Evolutionary conservation across 2,888 invertebrate species (phyloP).

Genomic region (Automeris io): DNA sequence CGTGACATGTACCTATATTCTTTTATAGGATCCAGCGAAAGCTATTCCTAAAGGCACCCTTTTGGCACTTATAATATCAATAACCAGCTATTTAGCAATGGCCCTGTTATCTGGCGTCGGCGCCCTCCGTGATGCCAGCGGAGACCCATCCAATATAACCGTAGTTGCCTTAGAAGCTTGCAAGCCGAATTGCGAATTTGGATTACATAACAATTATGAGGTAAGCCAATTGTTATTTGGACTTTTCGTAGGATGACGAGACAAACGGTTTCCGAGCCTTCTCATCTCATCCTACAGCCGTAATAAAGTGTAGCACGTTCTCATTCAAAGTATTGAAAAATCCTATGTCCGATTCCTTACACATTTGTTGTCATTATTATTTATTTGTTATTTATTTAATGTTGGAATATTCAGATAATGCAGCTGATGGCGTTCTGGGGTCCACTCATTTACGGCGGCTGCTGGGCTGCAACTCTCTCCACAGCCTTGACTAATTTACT

Average conservation of each 20-base stretch:
- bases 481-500: conserved; percentile 96
- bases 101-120: conserved; percentile 87
- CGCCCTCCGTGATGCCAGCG: conserved; percentile 57
- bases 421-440: conserved; percentile 89
- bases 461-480: conserved; percentile 97
- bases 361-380: too few relatives aligned
- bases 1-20: too few relatives aligned
- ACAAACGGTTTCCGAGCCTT: too few relatives aligned
- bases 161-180: conserved; percentile 19
- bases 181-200: conserved; percentile 79
- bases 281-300: too few relatives aligned
- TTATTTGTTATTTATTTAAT: background rate
- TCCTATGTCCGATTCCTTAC: too few relatives aligned
- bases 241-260: too few relatives aligned
- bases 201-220: conserved; percentile 85
- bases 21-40: conserved; percentile 83
- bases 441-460: conserved; percentile 95
- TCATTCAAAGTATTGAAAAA: too few relatives aligned
- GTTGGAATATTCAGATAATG: conserved; percentile 89
- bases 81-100: conserved; percentile 85
- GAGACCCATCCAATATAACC: conserved; percentile 18
- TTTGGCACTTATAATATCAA: conserved; percentile 87
- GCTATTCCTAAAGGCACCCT: conserved; percentile 95
- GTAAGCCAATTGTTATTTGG: too few relatives aligned
- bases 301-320: too few relatives aligned